Evolutionary conservation across 2,888 invertebrate genomes (phyloP).

Genomic region (Agriopis leucophaearia): DNA sequence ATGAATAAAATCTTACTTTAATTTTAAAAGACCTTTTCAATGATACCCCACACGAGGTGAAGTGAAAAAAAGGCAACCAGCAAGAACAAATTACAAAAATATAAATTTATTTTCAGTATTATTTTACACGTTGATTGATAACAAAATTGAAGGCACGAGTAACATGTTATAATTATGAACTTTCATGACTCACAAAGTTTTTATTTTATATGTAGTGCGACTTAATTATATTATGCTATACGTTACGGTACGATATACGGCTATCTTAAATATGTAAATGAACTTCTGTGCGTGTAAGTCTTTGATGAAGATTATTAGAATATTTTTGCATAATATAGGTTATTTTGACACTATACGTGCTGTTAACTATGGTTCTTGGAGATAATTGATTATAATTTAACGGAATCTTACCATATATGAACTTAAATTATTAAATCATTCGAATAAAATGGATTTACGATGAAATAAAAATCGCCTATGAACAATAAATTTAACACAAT

Average conservation of each 20-base stretch:
- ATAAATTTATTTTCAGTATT: too few relatives aligned
- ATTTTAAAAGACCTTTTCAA: too few relatives aligned
- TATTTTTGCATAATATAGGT: constrained; percentile 42
- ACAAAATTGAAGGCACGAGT: background rate
- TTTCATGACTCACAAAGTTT: constrained; percentile 14
- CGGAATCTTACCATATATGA: background rate
- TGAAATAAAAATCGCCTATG: background rate
- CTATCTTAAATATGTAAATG: constrained; percentile 33
- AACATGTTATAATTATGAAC: background rate
- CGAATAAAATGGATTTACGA: background rate
- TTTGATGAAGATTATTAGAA: constrained; percentile 38
- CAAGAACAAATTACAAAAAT: too few relatives aligned
- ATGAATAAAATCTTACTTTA: too few relatives aligned
- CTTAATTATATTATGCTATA: constrained; percentile 25
- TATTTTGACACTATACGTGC: constrained; percentile 29
- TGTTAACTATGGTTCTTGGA: constrained; percentile 18
- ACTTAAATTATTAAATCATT: background rate
- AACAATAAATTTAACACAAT: background rate
- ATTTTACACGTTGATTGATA: background rate
- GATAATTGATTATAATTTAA: constrained; percentile 18
- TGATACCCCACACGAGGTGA: too few relatives aligned
- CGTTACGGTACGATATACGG: too few relatives aligned
- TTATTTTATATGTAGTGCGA: constrained; percentile 17
- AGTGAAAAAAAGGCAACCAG: too few relatives aligned
- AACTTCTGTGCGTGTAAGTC: constrained; percentile 29